Base-by-base conservation (phyloP, 2,113 vertebrate species). In the Hystrix cristata region DNA sequence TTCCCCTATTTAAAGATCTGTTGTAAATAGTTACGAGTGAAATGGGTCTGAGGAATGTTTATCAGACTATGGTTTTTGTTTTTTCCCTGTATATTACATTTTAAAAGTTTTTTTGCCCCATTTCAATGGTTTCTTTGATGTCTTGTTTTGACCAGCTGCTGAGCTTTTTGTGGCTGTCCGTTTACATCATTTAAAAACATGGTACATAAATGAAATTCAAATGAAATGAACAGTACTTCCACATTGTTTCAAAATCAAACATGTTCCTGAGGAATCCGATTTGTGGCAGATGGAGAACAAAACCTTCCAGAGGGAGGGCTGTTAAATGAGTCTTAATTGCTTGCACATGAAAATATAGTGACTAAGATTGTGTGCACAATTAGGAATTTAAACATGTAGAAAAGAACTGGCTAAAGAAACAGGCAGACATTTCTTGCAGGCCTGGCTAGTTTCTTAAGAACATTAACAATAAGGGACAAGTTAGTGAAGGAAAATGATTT, bases 321-420 rank as follows among this genome's bases (percentile, higher is more conserved):
- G 92, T 90, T 95, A 96, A 96, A 95, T 88, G 83, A 97, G 95
- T 94, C 96, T 97, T 98, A 98, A 98, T 97, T 97, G 94, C 87
- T 97, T 97, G 95, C 98, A 98, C 92, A 97, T 98, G 97, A 97
- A 97, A 98, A 98, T 88, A 96, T 5, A 95, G 94, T 97, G 97
- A 98, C 96, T 95, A 97, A 98, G 96, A 96, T 12, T 92, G 93
- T 98, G 92, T 95, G 87, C 81, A 96, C 96, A 96, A 97, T 97
- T 96, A 97, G 95, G 95, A 97, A 97, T 96, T 97, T 96, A 97
- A 98, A 97, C 95, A 96, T 95, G 71, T 91, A 96, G 94, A 87
- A 92, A 96, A 98, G 93, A 95, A 86, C 43, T 74, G 65, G 96
- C 87, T 48, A 34, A 69, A 94, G 80, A 93, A 80, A 93, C 31